A percentile compares a stretch with the other conserved stretches of the same genome.
Evolutionary conservation across 2,888 invertebrate genomes (phyloP).

Genomic region (Melipona bicolor): DNA sequence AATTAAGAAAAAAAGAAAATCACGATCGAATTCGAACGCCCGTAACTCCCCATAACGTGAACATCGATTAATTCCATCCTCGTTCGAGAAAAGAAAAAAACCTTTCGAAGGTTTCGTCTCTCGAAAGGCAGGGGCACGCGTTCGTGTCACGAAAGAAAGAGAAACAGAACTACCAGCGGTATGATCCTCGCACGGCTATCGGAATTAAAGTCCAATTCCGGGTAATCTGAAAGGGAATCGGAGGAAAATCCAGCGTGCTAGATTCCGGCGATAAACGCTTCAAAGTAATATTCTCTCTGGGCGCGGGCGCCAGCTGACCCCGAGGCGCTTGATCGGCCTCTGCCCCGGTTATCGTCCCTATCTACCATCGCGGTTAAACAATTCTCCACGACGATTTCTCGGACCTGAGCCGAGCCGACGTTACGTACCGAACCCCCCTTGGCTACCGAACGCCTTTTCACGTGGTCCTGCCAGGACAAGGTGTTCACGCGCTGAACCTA

Average conservation of each 20-base stretch:
- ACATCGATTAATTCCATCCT: too few relatives aligned
- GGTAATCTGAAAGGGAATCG: slow-evolving; percentile 22
- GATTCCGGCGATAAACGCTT: slow-evolving; percentile 42
- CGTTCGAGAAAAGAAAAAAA: too few relatives aligned
- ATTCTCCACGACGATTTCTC: slow-evolving; percentile 58
- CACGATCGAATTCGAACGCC: too few relatives aligned
- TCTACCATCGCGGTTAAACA: slow-evolving; percentile 59
- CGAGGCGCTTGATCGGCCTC: slow-evolving; percentile 17
- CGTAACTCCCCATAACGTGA: too few relatives aligned
- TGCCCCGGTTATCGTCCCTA: slow-evolving; percentile 39
- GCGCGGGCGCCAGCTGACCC: slow-evolving; percentile 6
- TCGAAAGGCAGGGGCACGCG: background rate
- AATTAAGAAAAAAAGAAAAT: too few relatives aligned
- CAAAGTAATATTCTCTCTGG: slow-evolving; percentile 41
- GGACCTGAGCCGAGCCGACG: slow-evolving; percentile 6
- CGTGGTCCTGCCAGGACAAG: slow-evolving; percentile 71
- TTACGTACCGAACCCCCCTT: background rate
- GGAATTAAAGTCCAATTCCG: slow-evolving; percentile 32
- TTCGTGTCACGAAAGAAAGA: background rate
- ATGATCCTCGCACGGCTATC: slow-evolving; percentile 4
- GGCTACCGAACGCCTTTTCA: slow-evolving; percentile 70
- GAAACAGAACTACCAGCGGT: background rate
- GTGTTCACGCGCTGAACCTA: slow-evolving; percentile 78
- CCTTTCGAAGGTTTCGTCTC: too few relatives aligned
- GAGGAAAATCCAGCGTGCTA: slow-evolving; percentile 31